Evolutionary conservation across 2,888 invertebrate genomes (phyloP), one percentile per base, ranked within the genome.

Genomic region (Panopea generosa): DNA sequence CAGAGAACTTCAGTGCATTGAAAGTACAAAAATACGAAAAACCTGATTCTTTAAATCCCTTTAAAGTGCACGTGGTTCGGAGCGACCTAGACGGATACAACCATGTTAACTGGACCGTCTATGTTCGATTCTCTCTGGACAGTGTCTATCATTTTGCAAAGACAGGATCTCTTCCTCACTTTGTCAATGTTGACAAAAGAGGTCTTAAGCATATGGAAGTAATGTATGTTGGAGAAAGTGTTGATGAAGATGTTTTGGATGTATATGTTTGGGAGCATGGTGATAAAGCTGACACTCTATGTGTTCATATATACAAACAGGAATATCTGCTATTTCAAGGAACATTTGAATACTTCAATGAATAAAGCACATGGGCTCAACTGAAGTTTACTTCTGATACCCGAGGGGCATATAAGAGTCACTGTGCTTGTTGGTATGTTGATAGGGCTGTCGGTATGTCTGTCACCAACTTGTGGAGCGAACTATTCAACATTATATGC

Each of bases 211-310:
- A 82, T 6, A 77, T 90, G 72, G 83, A 87, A 55, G 72, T 88
- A 20, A 73, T 83, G 27, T 91, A 86, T 62, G 66, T 81, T 27
- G 87, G 88, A 6, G 91, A 91, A 67, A 87, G 87, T 70, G 61
- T 84, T 11, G 87, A 89, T 27, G 88, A 86, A 2, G 88, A 91
- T 56, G 56, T 67, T 0, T 62, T 91, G 6, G 74, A 82, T 29
- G 83, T 87, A 0, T 81, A 77, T 52, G 74, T 82, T 6, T 91
- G 90, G 90, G 83, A 86, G 53, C 70, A 81, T 45, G 22, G 56
- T 6, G 67, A 60, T 2, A 29, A 76, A 27, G 4, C 26, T 7
- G 55, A 60, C 20, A 72, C 40, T 24, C 38, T 77, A 9, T 59
- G 62, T 47, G 77, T 73, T 60, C 82, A 85, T 70, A 73, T 84